phyloP scores from a whole-genome alignment of 2,113 vertebrate species.

The Lepidothrix coronata region DNA sequence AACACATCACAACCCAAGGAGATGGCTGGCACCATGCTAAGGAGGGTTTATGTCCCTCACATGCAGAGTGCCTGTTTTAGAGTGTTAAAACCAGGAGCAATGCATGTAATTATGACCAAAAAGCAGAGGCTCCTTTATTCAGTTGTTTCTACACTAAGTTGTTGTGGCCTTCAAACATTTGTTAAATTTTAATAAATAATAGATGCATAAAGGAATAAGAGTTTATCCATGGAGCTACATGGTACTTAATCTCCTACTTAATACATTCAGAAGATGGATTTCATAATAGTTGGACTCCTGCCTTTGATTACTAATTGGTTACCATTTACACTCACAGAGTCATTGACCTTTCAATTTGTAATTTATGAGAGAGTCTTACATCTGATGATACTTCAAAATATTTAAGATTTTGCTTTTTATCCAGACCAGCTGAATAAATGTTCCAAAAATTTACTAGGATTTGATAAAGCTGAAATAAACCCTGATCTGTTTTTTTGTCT shows the following conservation, averaged over 20 bases:
- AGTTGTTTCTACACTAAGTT: neutral
- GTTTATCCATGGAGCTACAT: neutral
- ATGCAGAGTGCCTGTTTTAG: neutral
- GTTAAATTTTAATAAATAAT: neutral
- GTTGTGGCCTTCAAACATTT: neutral
- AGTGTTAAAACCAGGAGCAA: neutral
- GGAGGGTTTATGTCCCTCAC: neutral
- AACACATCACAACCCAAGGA: neutral
- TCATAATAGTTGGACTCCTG: neutral
- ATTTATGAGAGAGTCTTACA: slow-evolving; percentile 35
- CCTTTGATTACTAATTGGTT: slow-evolving; percentile 23
- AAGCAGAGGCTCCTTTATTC: neutral
- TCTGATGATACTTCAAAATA: slow-evolving; percentile 40
- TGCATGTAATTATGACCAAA: neutral
- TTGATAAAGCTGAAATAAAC: slow-evolving; percentile 31
- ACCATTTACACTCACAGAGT: neutral
- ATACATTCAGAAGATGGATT: neutral
- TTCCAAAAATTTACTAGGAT: slow-evolving; percentile 41
- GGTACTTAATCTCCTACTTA: neutral
- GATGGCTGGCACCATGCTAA: neutral
- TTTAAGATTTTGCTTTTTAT: slow-evolving; percentile 34
- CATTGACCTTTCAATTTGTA: slow-evolving; percentile 49
- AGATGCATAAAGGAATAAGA: neutral
- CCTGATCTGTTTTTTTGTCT: neutral
- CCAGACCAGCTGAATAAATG: slow-evolving; percentile 61